Percentiles rank a stretch among this genome's conserved stretches.
These are phyloP conservation scores for Dexiosoma caninum DNA, from an alignment of 2,888 invertebrate genomes.

Conservation along the genomic window DNA sequence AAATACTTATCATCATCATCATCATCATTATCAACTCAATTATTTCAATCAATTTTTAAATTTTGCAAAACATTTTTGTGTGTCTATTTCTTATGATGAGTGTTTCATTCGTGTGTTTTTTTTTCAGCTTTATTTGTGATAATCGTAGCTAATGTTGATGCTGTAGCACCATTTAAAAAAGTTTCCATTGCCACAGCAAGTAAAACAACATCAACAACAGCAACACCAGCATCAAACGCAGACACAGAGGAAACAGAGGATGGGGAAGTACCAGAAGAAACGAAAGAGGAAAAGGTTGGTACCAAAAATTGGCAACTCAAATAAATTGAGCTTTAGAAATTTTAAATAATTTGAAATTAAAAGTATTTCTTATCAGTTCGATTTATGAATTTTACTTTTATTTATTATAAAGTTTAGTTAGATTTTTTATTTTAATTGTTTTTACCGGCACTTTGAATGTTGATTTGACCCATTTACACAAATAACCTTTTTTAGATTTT, in stretches of 20 bases:
- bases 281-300: constrained; percentile 68
- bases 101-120: constrained; percentile 52
- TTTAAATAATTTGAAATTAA: constrained; percentile 31
- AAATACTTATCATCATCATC: background rate
- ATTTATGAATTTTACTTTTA: background rate
- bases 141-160: constrained; percentile 79
- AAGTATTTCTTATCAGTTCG: constrained; percentile 30
- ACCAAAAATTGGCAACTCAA: background rate
- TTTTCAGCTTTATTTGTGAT: constrained; percentile 78
- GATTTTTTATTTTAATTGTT: constrained; percentile 3
- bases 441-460: background rate
- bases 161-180: constrained; percentile 81
- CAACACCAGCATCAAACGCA: constrained; percentile 71
- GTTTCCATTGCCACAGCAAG: constrained; percentile 76
- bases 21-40: background rate
- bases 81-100: constrained; percentile 13
- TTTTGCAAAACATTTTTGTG: background rate
- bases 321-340: background rate
- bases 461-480: constrained; percentile 59
- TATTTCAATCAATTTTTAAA: constrained; percentile 13
- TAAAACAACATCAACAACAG: constrained; percentile 78
- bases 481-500: constrained; percentile 57
- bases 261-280: constrained; percentile 63
- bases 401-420: background rate
- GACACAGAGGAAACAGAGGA: constrained; percentile 25